These are phyloP conservation scores for Polypedilum vanderplanki DNA, from an alignment of 1,140 invertebrate species.

Conservation along the genomic window DNA sequence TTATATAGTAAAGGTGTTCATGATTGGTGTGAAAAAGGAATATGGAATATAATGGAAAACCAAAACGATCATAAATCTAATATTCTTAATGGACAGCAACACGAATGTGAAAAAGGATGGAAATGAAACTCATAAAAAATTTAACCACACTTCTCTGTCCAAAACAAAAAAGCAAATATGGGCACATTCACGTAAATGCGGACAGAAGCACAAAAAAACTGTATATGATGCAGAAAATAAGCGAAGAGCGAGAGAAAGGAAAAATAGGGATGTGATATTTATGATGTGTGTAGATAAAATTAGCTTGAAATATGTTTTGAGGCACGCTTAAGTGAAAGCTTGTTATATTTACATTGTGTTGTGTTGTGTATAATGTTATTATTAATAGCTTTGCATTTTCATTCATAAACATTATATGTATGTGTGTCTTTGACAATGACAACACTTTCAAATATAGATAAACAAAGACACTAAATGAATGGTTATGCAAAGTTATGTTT, in stretches of 20 bases:
- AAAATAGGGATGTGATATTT: not conserved
- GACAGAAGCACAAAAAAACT: not conserved
- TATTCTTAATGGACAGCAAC: no score
- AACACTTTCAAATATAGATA: no score
- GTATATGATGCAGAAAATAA: not conserved
- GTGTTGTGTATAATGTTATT: not conserved
- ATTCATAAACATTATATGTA: not conserved
- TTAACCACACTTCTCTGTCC: not conserved
- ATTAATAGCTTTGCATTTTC: not conserved
- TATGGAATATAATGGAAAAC: no score
- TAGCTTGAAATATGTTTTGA: not conserved
- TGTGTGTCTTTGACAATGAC: not conserved
- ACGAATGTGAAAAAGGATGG: not conserved
- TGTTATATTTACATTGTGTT: slow-evolving; percentile 19
- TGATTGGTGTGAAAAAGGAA: no score
- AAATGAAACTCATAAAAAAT: not conserved
- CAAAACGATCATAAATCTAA: no score
- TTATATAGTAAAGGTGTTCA: no score
- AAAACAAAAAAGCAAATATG: not conserved
- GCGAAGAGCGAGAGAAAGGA: not conserved
- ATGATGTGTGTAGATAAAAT: slow-evolving; percentile 14
- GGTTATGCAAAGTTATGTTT: no score
- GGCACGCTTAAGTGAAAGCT: slow-evolving; percentile 10
- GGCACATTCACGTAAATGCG: not conserved
- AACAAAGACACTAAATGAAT: no score